Base-by-base conservation (phyloP, 2,113 vertebrate genomes). In the Pelodiscus sinensis region DNA sequence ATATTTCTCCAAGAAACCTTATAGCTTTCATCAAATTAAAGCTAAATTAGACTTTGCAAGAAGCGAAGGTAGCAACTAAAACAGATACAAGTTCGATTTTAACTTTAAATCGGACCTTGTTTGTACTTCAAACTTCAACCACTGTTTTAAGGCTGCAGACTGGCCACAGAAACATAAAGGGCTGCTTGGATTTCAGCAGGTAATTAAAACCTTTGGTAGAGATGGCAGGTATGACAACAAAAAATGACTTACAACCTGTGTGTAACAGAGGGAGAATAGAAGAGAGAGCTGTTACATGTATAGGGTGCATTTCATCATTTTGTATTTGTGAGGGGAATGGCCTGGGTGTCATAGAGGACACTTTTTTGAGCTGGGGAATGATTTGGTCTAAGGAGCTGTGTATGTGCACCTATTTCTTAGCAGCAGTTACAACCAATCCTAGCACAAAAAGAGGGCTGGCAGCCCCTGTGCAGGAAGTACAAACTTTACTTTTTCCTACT, bases 161-260 rank as follows among this genome's bases (percentile, higher is more conserved):
- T 93, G 84, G 84, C 88, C 82, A 79, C 84, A 82, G 25, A 83
- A 55, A 89, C 5, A 18, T 81, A 82, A 93, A 44, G 78, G 85
- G 56, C 12, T 44, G 15, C 68, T 79, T 82, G 88, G 88, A 14
- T 21, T 93, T 92, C 91, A 85, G 96, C 86, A 89, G 62, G 71
- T 68, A 55, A 7, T 89, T 81, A 85, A 90, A 84, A 81, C 25
- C 1, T 84, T 55, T 95, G 93, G 92, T 90, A 88, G 35, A 56
- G 4, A 50, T 60, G 62, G 75, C 84, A 92, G 89, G 85, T 85
- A 93, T 80, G 73, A 89, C 92, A 95, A 91, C 62, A 95, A 86
- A 93, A 79, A 96, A 89, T 91, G 92, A 92, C 68, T 85, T 93
- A 75, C 80, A 90, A 94, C 22, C 2, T 55, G 6, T 18, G 7